Percentiles rank a stretch among this genome's conserved stretches.
Conservation (phyloP, 2,888 invertebrate genomes). For the Nowickia ferox region DNA sequence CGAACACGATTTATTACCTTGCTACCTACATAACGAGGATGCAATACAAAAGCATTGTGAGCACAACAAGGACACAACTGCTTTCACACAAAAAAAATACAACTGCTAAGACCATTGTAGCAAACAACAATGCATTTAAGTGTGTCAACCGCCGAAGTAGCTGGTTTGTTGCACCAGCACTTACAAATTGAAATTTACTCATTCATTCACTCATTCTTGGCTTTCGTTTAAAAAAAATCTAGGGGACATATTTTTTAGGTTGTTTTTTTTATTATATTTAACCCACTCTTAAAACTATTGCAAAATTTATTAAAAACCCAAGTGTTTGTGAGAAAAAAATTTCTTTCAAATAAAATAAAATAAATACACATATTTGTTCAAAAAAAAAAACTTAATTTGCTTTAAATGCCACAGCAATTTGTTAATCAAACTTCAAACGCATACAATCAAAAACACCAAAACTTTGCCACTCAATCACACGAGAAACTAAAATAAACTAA, state of each 20-base stretch:
- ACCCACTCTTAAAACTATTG: no score
- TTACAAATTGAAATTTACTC: not conserved
- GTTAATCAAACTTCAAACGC: slow-evolving; percentile 1
- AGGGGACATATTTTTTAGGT: no score
- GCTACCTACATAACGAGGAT: not conserved
- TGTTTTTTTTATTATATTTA: no score
- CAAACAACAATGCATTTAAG: slow-evolving; percentile 9
- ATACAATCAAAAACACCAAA: not conserved
- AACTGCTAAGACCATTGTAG: not conserved
- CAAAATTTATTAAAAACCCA: no score
- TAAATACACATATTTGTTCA: not conserved
- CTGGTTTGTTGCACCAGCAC: not conserved
- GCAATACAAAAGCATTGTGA: not conserved
- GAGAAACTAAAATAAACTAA: not conserved
- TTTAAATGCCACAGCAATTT: slow-evolving; percentile 5
- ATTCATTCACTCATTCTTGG: not conserved
- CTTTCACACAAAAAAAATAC: not conserved
- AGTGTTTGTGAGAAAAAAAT: not conserved
- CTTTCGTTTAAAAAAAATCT: not conserved
- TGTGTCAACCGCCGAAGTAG: slow-evolving; percentile 26
- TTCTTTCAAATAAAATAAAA: not conserved
- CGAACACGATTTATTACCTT: slow-evolving; percentile 16
- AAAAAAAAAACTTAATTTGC: not conserved
- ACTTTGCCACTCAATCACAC: not conserved
- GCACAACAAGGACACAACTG: not conserved